Evolutionary conservation across 2,797 vertebrate species (phyloP).

Genomic region (Peromyscus nudipes): DNA sequence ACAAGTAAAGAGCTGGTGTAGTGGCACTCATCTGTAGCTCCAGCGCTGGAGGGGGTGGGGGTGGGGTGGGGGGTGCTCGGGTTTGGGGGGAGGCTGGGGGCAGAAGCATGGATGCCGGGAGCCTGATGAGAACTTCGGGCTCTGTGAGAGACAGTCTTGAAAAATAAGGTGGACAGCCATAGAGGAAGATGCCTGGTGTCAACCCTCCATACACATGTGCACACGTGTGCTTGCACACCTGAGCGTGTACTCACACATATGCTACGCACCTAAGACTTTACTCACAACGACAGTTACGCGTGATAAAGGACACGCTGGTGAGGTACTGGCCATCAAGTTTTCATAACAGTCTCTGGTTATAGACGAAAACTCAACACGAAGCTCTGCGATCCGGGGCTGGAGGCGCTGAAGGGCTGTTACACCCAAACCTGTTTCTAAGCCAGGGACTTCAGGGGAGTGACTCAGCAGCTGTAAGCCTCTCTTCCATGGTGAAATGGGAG

Average conservation of each 20-base stretch:
- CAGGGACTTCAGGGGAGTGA: neutral
- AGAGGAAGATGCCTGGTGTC: neutral
- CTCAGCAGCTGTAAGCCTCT: neutral
- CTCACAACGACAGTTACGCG: neutral
- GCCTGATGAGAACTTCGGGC: neutral
- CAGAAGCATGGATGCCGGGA: neutral
- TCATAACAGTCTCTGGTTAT: neutral
- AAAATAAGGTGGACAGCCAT: neutral
- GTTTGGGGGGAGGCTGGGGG: accelerated
- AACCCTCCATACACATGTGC: accelerated
- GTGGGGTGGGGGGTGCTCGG: too few relatives aligned
- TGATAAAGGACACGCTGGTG: neutral
- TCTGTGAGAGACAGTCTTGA: neutral
- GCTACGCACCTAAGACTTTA: neutral
- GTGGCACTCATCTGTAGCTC: neutral
- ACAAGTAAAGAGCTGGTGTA: neutral
- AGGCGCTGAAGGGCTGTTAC: neutral
- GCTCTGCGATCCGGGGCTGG: neutral
- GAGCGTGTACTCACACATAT: too few relatives aligned
- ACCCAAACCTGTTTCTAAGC: too few relatives aligned
- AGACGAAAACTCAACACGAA: neutral
- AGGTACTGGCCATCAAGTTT: neutral
- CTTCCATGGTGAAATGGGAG: neutral
- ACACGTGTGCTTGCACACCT: neutral
- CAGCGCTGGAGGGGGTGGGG: neutral